These are phyloP conservation scores for Gymnarchus niloticus DNA, from an alignment of 2,113 vertebrate species.

Conservation along the genomic window DNA sequence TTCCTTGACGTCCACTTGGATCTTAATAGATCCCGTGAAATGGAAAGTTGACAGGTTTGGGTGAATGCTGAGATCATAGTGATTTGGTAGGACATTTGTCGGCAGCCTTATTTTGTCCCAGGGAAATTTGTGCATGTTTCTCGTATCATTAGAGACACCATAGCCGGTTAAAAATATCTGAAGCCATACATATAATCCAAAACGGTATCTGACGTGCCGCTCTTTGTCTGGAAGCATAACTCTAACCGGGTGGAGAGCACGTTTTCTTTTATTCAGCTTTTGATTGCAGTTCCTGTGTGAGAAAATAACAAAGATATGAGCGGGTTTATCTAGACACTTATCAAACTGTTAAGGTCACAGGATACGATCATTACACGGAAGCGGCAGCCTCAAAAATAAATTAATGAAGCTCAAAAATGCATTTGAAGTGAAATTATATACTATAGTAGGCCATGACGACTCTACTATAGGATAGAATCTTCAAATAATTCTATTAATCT, in stretches of 20 bases:
- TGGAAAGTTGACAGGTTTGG: slow-evolving; percentile 41
- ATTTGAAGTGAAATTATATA: not conserved
- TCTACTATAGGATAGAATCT: not conserved
- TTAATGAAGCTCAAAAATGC: not conserved
- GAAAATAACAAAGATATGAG: not conserved
- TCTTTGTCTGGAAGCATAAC: not conserved
- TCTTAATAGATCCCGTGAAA: slow-evolving; percentile 38
- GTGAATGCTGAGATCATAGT: slow-evolving; percentile 33
- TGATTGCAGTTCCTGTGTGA: not conserved
- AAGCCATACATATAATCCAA: not conserved
- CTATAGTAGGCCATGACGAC: no score
- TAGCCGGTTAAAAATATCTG: not conserved
- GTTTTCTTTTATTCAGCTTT: not conserved
- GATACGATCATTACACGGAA: not conserved
- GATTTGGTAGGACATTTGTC: not conserved
- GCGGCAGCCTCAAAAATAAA: not conserved
- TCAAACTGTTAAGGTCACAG: not conserved
- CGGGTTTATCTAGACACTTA: not conserved
- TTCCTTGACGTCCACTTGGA: slow-evolving; percentile 31
- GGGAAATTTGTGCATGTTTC: slow-evolving; percentile 36
- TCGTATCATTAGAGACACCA: not conserved
- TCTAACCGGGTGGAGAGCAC: not conserved
- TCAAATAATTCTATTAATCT: not conserved
- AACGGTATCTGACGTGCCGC: not conserved
- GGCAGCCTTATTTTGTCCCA: slow-evolving; percentile 36